phyloP scores from a whole-genome alignment of 1,140 invertebrate genomes.

The Harpegnathos saltator region DNA sequence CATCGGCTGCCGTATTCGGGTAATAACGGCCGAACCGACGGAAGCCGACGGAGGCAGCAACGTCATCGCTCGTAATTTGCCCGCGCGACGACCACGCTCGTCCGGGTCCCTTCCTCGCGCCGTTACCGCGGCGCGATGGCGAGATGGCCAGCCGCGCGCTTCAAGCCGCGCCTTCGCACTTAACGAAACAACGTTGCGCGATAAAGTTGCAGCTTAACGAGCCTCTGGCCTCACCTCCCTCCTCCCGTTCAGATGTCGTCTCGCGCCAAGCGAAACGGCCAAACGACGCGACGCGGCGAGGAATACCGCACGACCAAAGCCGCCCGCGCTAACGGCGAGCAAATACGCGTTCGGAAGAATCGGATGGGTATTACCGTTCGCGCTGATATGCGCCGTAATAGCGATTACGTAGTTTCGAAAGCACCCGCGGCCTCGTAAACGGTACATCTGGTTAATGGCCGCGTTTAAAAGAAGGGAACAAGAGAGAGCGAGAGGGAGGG shows the following conservation, averaged over 20 bases:
- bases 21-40: constrained; percentile 23
- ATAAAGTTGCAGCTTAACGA: constrained; percentile 27
- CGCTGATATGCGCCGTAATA: neutral
- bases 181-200: constrained; percentile 36
- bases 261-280: neutral
- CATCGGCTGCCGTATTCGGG: neutral
- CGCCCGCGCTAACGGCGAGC: neutral
- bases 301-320: neutral
- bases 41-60: no score
- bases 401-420: constrained; percentile 51
- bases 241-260: neutral
- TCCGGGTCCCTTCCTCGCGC: no score
- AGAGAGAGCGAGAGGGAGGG: constrained; percentile 11
- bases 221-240: neutral
- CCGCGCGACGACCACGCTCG: no score
- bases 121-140: constrained; percentile 23
- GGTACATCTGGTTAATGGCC: constrained; percentile 51
- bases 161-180: constrained; percentile 16
- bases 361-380: constrained; percentile 5
- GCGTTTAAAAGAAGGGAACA: constrained; percentile 18
- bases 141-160: constrained; percentile 31
- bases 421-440: constrained; percentile 31
- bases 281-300: neutral
- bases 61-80: constrained; percentile 16
- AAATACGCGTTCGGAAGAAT: constrained; percentile 14